A percentile compares a stretch with the other conserved stretches of the same genome.
Evolutionary conservation across 2,888 invertebrate genomes (phyloP).

Genomic region (Ornithoptera priamus): DNA sequence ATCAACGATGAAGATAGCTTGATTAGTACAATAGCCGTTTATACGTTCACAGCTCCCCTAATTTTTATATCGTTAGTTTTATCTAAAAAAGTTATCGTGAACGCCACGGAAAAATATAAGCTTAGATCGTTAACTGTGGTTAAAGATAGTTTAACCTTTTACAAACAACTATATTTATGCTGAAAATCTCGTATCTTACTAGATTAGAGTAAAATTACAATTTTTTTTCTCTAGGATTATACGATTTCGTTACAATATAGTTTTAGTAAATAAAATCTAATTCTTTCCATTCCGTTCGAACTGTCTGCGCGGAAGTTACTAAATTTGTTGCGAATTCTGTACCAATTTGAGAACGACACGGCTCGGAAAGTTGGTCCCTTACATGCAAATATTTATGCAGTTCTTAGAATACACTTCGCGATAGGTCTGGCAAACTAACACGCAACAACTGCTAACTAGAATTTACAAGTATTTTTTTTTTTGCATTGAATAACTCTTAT

Average conservation of each 20-base stretch:
- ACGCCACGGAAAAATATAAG: neutral
- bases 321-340: conserved; percentile 33
- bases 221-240: no score
- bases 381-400: conserved; percentile 47
- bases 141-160: neutral
- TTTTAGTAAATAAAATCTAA: no score
- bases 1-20: conserved; percentile 43
- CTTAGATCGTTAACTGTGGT: neutral
- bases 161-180: no score
- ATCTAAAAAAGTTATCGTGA: conserved; percentile 3
- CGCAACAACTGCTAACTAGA: conserved; percentile 43
- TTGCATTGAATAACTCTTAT: conserved; percentile 14
- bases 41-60: conserved; percentile 27
- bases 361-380: conserved; percentile 39
- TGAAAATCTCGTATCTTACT: no score
- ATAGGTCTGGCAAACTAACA: conserved; percentile 46
- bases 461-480: conserved; percentile 33
- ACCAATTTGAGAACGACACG: conserved; percentile 40
- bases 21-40: conserved; percentile 42
- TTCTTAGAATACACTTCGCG: conserved; percentile 46
- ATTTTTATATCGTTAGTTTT: conserved; percentile 1
- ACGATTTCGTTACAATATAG: no score
- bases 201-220: no score
- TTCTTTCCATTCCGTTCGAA: neutral
- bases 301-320: conserved; percentile 15